Evolutionary conservation across 1,140 invertebrate species (phyloP).

Genomic region (Ruditapes philippinarum): DNA sequence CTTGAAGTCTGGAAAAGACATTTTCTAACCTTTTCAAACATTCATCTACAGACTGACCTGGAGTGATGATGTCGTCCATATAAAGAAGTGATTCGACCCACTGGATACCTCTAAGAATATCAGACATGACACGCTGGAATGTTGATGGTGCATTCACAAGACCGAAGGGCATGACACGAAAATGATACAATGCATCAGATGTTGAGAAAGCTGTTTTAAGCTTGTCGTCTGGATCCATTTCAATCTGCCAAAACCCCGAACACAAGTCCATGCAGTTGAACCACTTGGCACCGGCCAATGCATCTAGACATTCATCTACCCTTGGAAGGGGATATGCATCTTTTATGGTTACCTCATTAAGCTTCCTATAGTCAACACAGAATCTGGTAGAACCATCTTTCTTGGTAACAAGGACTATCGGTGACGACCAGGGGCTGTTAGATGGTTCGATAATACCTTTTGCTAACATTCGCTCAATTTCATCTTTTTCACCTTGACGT

Average conservation of each 20-base stretch:
- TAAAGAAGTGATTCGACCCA: constrained; percentile 9
- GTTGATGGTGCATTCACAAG: too few species aligned
- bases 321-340: constrained; percentile 76
- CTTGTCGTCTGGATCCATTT: too few species aligned
- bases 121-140: constrained; percentile 39
- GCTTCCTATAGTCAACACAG: too few species aligned
- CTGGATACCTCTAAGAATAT: constrained; percentile 5
- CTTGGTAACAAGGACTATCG: constrained; percentile 76
- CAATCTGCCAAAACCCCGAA: too few species aligned
- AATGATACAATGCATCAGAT: constrained; percentile 67
- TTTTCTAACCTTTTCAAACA: too few species aligned
- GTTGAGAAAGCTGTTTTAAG: constrained; percentile 84
- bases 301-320: constrained; percentile 74
- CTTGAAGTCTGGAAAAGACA: constrained; percentile 38
- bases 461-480: constrained; percentile 51
- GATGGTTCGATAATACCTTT: constrained; percentile 66
- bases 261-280: constrained; percentile 73
- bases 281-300: constrained; percentile 56
- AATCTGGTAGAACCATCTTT: too few species aligned
- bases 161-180: constrained; percentile 65
- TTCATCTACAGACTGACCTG: too few species aligned
- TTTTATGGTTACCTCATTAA: constrained; percentile 73
- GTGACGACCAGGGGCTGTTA: constrained; percentile 75
- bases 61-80: constrained; percentile 53
- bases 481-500: too few species aligned